A percentile compares a stretch with the other conserved stretches of the same genome.
Conservation (phyloP, 2,888 invertebrate genomes). For the Troides helena region DNA sequence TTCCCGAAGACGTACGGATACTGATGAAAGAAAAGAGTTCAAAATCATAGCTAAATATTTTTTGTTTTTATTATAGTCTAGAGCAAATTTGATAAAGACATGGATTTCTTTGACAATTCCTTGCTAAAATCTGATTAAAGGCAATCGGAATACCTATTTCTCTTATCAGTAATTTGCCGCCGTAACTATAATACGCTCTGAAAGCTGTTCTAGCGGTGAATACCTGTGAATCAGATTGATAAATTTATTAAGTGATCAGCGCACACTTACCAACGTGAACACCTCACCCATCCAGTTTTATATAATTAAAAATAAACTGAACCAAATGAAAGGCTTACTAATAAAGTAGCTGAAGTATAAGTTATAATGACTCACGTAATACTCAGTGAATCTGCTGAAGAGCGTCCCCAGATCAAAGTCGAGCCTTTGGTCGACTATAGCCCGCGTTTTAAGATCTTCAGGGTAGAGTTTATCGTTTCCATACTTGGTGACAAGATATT, state of each 20-base stretch:
- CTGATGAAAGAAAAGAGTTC: slow-evolving; percentile 44
- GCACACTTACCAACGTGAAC: neutral
- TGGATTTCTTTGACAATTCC: neutral
- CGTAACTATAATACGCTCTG: no score
- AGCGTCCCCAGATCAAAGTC: slow-evolving; percentile 88
- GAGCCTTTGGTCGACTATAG: slow-evolving; percentile 86
- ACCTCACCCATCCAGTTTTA: neutral
- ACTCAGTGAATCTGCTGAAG: slow-evolving; percentile 82
- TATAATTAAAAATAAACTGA: neutral
- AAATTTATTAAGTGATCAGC: neutral
- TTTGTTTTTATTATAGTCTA: neutral
- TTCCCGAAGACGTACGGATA: slow-evolving; percentile 82
- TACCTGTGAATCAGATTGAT: neutral
- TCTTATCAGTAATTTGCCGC: no score
- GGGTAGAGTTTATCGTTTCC: slow-evolving; percentile 85
- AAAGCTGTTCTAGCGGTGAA: no score
- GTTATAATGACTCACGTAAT: slow-evolving; percentile 79
- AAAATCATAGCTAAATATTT: neutral
- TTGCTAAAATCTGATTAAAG: neutral
- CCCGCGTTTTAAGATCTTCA: slow-evolving; percentile 84
- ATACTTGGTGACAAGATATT: slow-evolving; percentile 88
- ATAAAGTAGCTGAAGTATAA: neutral
- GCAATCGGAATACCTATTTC: neutral
- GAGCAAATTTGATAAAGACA: neutral
- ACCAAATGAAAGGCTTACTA: neutral